phyloP scores from a whole-genome alignment of 2,113 vertebrate species.

The Oreotrochilus melanogaster region DNA sequence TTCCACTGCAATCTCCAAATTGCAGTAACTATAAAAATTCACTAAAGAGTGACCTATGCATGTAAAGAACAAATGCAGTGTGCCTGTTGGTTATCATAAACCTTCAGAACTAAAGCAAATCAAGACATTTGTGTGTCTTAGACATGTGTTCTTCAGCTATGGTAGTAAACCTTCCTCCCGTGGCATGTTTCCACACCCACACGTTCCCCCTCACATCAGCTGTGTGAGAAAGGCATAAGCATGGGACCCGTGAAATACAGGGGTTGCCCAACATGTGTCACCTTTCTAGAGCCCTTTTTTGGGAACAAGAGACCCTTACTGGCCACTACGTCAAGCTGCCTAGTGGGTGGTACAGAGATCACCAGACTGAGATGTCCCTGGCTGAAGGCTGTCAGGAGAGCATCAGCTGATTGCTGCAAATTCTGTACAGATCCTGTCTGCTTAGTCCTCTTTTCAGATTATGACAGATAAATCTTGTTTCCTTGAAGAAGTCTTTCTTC shows the following conservation, averaged over 20 bases:
- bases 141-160: neutral
- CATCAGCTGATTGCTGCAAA: neutral
- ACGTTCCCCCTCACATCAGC: neutral
- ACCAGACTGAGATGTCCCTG: accelerated
- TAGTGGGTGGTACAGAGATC: neutral
- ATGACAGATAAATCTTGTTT: neutral
- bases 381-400: neutral
- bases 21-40: neutral
- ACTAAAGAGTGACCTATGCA: neutral
- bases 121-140: neutral
- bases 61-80: accelerated
- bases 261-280: neutral
- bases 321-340: neutral
- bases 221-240: neutral
- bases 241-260: accelerated
- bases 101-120: neutral
- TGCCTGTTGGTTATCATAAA: neutral
- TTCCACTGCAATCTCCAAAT: neutral
- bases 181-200: accelerated
- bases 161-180: neutral
- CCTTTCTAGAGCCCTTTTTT: neutral
- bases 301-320: neutral
- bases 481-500: neutral
- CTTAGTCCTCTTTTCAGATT: neutral
- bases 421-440: neutral